Evolutionary conservation across 2,113 vertebrate genomes (phyloP), one percentile per base, ranked within the genome.

Genomic region (Malaclemys terrapin): DNA sequence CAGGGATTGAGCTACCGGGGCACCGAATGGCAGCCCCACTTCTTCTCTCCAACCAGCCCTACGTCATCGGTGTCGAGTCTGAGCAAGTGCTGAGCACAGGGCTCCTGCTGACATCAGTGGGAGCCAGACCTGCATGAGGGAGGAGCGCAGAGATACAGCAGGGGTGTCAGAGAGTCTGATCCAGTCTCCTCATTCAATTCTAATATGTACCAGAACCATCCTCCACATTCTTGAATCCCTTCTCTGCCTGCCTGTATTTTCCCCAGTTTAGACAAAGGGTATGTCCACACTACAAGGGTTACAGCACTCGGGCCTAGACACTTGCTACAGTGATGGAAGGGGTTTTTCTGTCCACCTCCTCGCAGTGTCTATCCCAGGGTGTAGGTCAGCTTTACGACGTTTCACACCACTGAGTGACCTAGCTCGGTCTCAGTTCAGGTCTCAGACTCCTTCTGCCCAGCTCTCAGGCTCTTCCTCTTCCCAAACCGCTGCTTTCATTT

Each of bases 71-170:
- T 24, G 17, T 45, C 24, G 11, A 75, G 38, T 42, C 72, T 25
- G n/a, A 25, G 42, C 75, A 78, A 78, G 24, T 45, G 10, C 42
- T 1, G 0, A 5, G 24, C 62, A 52, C 12, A 80, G 56, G 57
- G 82, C 87, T 72, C 35, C 8, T 31, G 65, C 42, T 52, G 5
- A 49, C 2, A 2, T 0, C 2, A 65, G 49, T 31, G 14, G 47
- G 14, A 76, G 27, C 2, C 52, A 82, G 78, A 47, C 59, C 29
- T 2, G 10, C 0, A 0, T 1, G 16, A n/a, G 59, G 42, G 11
- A n/a, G 19, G 56, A 52, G 45, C 4, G 14, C 72, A 25, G 53
- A n/a, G 47, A 35, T 31, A n/a, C 29, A 42, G 22, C 3, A 20
- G 3, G 54, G 56, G 14, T 75, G 16, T 10, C 47, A 22, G 12